Conservation (phyloP, 2,113 vertebrate species). For the Thalassoma bifasciatum region DNA sequence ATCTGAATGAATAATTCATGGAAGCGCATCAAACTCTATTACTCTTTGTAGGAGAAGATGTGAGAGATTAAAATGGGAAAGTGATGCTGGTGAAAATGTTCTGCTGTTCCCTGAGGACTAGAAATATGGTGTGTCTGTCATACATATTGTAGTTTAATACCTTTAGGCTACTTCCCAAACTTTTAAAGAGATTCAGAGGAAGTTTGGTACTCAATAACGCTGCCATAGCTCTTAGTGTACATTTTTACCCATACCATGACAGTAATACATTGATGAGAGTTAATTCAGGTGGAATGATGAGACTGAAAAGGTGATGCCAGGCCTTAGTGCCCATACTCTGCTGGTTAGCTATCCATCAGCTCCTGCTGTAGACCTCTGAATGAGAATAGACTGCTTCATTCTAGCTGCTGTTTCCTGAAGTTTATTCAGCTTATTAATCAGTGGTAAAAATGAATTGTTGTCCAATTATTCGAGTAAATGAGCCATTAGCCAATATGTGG, state of each 20-base stretch:
- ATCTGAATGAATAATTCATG: conserved; percentile 61
- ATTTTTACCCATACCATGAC: neutral
- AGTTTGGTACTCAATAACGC: conserved; percentile 3
- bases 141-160: conserved; percentile 26
- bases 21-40: conserved; percentile 50
- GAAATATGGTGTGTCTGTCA: conserved; percentile 35
- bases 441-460: conserved; percentile 1
- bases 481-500: conserved; percentile 2
- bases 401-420: conserved; percentile 1
- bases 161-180: conserved; percentile 37
- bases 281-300: neutral
- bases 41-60: conserved; percentile 51
- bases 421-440: conserved; percentile 28
- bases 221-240: neutral
- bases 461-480: conserved; percentile 40
- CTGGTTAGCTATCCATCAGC: neutral
- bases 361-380: conserved; percentile 1
- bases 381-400: conserved; percentile 14
- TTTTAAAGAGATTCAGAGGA: conserved; percentile 22
- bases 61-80: conserved; percentile 59
- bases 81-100: conserved; percentile 56
- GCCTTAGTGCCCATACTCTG: neutral
- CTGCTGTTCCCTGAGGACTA: conserved; percentile 34
- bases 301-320: neutral
- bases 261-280: neutral